Evolutionary conservation across 2,113 vertebrate genomes (phyloP).

Genomic region (Excalfactoria chinensis): DNA sequence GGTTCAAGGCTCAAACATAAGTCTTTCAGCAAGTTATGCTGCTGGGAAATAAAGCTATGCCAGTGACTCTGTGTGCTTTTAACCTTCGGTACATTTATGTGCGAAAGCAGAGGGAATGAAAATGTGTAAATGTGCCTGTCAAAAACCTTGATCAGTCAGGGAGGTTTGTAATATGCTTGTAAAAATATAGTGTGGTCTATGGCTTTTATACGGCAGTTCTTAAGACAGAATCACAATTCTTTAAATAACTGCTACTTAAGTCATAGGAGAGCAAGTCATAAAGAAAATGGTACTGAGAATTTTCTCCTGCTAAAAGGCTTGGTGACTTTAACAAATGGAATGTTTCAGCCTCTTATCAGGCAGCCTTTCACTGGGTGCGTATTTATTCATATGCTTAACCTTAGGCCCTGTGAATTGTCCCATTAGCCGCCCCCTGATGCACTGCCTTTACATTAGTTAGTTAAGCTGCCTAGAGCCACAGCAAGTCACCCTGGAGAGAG

Average conservation of each 20-base stretch:
- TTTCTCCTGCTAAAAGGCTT: slow-evolving; percentile 23
- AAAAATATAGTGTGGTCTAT: slow-evolving; percentile 7
- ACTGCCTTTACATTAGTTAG: background rate
- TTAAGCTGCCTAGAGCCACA: background rate
- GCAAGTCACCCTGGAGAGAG: slow-evolving; percentile 1
- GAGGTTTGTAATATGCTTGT: slow-evolving; percentile 3
- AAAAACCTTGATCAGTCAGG: background rate
- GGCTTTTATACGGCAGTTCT: slow-evolving; percentile 26
- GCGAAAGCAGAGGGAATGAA: background rate
- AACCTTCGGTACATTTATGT: background rate
- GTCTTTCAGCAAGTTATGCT: background rate
- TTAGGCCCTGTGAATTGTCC: slow-evolving; percentile 12
- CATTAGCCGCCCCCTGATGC: background rate
- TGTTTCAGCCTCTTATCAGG: background rate
- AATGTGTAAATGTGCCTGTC: background rate
- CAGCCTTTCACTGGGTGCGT: background rate
- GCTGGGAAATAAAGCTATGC: slow-evolving; percentile 11
- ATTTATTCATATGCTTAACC: slow-evolving; percentile 56
- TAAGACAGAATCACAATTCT: background rate
- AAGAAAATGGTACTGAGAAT: slow-evolving; percentile 11
- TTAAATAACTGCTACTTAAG: background rate
- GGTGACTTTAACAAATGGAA: background rate
- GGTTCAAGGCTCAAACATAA: background rate
- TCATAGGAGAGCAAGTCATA: background rate
- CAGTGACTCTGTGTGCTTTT: background rate